phyloP scores from a whole-genome alignment of 1,140 invertebrate genomes.

The Ylistrum balloti region DNA sequence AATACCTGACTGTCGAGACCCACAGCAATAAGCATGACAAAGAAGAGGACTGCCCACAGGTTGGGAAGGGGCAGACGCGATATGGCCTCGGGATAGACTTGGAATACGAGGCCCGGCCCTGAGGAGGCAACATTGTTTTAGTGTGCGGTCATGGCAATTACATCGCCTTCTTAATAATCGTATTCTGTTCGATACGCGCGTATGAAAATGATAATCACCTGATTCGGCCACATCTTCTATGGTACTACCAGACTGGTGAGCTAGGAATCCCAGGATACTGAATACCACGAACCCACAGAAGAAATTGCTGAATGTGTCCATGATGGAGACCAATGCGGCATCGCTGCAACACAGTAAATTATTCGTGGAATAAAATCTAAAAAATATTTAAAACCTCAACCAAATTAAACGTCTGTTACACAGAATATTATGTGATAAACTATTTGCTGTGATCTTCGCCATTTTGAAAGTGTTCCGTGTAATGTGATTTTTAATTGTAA shows the following conservation, averaged over 20 bases:
- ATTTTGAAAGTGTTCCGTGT: too few species aligned
- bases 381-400: too few species aligned
- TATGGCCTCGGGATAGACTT: constrained; percentile 93
- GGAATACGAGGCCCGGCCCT: constrained; percentile 91
- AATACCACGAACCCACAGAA: neutral
- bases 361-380: neutral
- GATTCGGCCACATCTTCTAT: neutral
- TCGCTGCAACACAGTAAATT: neutral
- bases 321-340: neutral
- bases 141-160: neutral
- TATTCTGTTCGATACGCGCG: neutral
- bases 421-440: too few species aligned
- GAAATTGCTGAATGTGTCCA: constrained; percentile 28
- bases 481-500: too few species aligned
- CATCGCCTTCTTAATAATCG: neutral
- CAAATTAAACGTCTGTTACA: too few species aligned
- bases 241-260: neutral
- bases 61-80: constrained; percentile 90
- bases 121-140: constrained; percentile 76
- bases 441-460: too few species aligned
- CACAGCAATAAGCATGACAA: constrained; percentile 95
- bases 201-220: neutral
- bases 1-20: constrained; percentile 93
- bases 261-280: neutral
- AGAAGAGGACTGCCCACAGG: constrained; percentile 92